A percentile compares a stretch with the other conserved stretches of the same genome.
These are phyloP conservation scores for Andrena flavipes DNA, from an alignment of 2,888 invertebrate genomes.

Conservation along the genomic window DNA sequence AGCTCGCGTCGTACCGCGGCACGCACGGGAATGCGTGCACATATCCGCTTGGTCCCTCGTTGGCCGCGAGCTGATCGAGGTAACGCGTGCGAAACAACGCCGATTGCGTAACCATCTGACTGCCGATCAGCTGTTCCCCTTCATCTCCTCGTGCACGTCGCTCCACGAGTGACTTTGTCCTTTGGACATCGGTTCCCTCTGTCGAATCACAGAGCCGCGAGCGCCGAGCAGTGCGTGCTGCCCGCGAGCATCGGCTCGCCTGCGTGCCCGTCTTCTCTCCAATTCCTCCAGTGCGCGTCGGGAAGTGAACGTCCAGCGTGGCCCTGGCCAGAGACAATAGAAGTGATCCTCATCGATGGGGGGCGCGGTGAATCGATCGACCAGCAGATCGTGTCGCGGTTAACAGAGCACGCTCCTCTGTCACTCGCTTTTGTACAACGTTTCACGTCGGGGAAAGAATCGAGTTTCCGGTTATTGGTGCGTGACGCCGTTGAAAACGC, in stretches of 20 bases:
- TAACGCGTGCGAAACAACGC: slow-evolving; percentile 36
- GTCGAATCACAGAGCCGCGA: not conserved
- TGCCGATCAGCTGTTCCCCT: slow-evolving; percentile 61
- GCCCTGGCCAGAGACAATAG: not conserved
- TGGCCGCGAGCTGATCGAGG: slow-evolving; percentile 18
- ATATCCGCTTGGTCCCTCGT: slow-evolving; percentile 54
- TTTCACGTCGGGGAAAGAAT: not conserved
- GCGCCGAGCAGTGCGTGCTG: not conserved
- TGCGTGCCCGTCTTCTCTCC: not conserved
- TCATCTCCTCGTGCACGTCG: not conserved
- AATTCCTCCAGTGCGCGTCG: not conserved
- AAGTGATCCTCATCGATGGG: not conserved
- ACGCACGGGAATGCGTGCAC: slow-evolving; percentile 74
- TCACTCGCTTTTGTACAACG: not conserved
- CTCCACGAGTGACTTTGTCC: not conserved
- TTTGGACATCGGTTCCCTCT: not conserved
- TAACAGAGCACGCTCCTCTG: slow-evolving; percentile 1
- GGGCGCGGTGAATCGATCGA: not conserved
- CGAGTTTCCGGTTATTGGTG: slow-evolving; percentile 32
- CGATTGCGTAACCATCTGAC: slow-evolving; percentile 47
- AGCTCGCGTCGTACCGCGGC: slow-evolving; percentile 55
- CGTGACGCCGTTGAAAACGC: slow-evolving; percentile 34
- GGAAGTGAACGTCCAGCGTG: slow-evolving; percentile 5
- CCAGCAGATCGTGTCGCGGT: slow-evolving; percentile 3
- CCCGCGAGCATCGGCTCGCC: too few species aligned